These are phyloP conservation scores for Drosophila persimilis DNA, from an alignment of 1,140 invertebrate genomes.

Conservation along the genomic window DNA sequence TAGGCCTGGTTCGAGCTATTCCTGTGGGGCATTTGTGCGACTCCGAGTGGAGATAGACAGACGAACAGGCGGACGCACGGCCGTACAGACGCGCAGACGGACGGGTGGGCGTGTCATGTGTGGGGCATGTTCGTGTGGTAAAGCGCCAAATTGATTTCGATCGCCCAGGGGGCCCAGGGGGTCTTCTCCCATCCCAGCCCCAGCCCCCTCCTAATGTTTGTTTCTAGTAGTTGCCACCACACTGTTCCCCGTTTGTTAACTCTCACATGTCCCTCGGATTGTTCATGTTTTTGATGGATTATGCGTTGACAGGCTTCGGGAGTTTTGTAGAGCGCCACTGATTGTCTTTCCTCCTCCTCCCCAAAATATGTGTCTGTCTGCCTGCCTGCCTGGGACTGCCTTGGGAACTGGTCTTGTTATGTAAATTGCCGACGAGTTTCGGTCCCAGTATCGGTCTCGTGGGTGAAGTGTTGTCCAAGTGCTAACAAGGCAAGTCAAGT, in stretches of 20 bases:
- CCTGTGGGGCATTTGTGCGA: conserved; percentile 62
- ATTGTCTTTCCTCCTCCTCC: conserved; percentile 47
- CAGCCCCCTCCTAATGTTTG: conserved; percentile 28
- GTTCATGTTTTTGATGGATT: conserved; percentile 67
- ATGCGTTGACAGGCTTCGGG: conserved; percentile 75
- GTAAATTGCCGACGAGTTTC: conserved; percentile 62
- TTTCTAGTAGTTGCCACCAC: conserved; percentile 46
- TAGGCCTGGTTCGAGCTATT: conserved; percentile 47
- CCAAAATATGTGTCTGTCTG: conserved; percentile 3
- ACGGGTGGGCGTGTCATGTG: conserved; percentile 70
- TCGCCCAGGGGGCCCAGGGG: conserved; percentile 62
- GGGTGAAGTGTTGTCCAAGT: conserved; percentile 69
- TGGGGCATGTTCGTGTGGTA: conserved; percentile 74
- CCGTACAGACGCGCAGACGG: not conserved
- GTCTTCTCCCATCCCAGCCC: conserved; percentile 5
- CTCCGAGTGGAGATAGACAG: conserved; percentile 42
- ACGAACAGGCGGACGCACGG: conserved; percentile 20
- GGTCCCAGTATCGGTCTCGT: conserved; percentile 27
- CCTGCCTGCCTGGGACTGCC: conserved; percentile 17
- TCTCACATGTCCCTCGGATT: conserved; percentile 49
- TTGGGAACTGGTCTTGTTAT: conserved; percentile 80
- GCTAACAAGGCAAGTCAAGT: conserved; percentile 65
- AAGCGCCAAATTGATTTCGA: conserved; percentile 81
- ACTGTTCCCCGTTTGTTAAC: conserved; percentile 45
- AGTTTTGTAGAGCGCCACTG: conserved; percentile 69